Evolutionary conservation across 1,140 invertebrate genomes (phyloP).

Genomic region (Dendroctonus ponderosae): DNA sequence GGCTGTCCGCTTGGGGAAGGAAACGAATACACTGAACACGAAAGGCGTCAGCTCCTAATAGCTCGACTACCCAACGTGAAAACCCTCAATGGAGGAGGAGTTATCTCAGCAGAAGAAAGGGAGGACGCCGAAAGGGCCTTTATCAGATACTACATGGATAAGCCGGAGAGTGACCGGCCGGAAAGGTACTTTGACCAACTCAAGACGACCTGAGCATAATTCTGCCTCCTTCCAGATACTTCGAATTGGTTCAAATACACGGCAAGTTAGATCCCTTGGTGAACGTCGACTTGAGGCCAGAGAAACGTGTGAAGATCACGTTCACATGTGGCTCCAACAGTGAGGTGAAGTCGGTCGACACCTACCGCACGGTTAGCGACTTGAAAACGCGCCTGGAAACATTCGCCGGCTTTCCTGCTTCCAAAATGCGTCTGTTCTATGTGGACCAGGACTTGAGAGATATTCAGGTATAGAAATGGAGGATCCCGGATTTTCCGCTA

Average conservation of each 20-base stretch:
- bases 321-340: conserved; percentile 75
- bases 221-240: conserved; percentile 61
- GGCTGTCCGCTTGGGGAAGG: conserved; percentile 68
- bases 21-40: conserved; percentile 82
- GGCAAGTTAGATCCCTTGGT: conserved; percentile 85
- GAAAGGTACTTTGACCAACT: conserved; percentile 57
- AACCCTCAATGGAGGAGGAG: conserved; percentile 84
- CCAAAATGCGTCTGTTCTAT: conserved; percentile 84
- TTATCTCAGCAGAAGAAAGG: conserved; percentile 77
- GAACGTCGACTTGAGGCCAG: conserved; percentile 79
- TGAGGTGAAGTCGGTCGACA: conserved; percentile 72
- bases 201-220: too few relatives aligned
- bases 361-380: conserved; percentile 75
- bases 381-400: conserved; percentile 76
- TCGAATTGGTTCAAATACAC: conserved; percentile 75
- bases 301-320: conserved; percentile 80
- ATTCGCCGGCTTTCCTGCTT: conserved; percentile 73
- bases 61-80: conserved; percentile 82
- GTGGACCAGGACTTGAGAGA: conserved; percentile 72
- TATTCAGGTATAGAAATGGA: conserved; percentile 48
- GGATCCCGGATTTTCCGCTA: not conserved
- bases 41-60: conserved; percentile 79
- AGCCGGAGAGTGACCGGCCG: conserved; percentile 74
- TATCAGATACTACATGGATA: conserved; percentile 88
- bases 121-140: conserved; percentile 92